Percentiles rank a stretch among this genome's conserved stretches.
These are phyloP conservation scores for Microcebus griseorufus DNA, from an alignment of 2,113 vertebrate species.

Conservation along the genomic window DNA sequence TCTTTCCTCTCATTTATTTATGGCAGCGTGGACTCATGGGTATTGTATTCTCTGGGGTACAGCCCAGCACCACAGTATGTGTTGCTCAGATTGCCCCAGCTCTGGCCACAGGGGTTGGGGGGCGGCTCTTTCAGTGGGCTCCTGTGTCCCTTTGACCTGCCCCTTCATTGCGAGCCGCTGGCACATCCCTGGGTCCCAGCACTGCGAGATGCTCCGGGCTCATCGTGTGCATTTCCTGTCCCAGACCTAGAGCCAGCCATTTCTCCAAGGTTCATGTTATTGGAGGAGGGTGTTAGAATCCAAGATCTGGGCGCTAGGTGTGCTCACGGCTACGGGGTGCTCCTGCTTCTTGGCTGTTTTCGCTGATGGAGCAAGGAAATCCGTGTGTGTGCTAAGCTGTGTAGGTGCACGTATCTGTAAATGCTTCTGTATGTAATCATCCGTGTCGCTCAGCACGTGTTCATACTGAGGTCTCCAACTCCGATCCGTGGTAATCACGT, in stretches of 20 bases:
- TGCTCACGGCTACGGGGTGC: fast-evolving
- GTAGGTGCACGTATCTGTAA: fast-evolving
- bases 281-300: not conserved
- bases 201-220: not conserved
- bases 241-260: not conserved
- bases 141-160: not conserved
- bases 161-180: not conserved
- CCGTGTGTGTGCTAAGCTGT: too few species aligned
- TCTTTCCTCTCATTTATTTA: not conserved
- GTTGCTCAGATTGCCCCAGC: not conserved
- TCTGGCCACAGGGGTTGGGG: not conserved
- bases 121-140: not conserved
- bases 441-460: not conserved
- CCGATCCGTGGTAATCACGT: not conserved
- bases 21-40: not conserved
- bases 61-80: not conserved
- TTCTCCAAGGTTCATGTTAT: not conserved
- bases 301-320: not conserved
- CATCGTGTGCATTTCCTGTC: not conserved
- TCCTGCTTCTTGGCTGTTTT: not conserved
- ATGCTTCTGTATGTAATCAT: not conserved
- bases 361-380: not conserved
- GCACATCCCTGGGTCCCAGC: not conserved
- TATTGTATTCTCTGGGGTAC: not conserved
- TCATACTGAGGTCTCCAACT: not conserved